Conservation (phyloP, 1,140 invertebrate genomes). For the Laodelphax striatellus region DNA sequence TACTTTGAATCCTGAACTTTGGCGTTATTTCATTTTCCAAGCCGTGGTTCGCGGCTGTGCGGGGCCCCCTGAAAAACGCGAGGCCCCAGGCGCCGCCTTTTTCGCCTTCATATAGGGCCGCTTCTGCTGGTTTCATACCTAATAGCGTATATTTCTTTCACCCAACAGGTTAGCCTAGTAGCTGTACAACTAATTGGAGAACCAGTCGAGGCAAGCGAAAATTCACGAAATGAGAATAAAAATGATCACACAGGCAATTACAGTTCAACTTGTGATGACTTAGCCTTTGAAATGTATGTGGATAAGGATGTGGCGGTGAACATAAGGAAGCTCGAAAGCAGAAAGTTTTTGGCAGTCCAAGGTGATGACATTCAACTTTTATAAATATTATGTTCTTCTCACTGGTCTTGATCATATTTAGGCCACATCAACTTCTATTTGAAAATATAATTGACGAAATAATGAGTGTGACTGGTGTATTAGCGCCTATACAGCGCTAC, state of each 20-base stretch:
- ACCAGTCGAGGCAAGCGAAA: conserved; percentile 23
- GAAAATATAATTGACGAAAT: no score
- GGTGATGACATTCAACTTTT: conserved; percentile 32
- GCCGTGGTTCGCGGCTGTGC: no score
- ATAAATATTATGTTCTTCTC: conserved; percentile 6
- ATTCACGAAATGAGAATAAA: background rate
- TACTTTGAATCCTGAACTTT: no score
- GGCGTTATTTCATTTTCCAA: no score
- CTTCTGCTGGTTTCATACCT: no score
- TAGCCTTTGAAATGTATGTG: conserved; percentile 96
- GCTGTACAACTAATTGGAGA: conserved; percentile 69
- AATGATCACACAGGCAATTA: background rate
- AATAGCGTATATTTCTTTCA: background rate
- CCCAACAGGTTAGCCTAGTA: conserved; percentile 51
- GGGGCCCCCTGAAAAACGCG: no score
- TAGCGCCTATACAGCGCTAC: no score
- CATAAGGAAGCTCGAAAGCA: conserved; percentile 75
- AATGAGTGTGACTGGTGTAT: no score
- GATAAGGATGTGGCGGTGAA: conserved; percentile 83
- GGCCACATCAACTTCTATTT: no score
- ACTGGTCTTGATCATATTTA: no score
- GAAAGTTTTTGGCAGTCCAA: conserved; percentile 72
- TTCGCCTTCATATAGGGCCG: no score
- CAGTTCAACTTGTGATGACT: conserved; percentile 80
- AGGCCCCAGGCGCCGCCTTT: no score